phyloP scores from a whole-genome alignment of 2,797 vertebrate species.

The Rhinoraja longicauda region DNA sequence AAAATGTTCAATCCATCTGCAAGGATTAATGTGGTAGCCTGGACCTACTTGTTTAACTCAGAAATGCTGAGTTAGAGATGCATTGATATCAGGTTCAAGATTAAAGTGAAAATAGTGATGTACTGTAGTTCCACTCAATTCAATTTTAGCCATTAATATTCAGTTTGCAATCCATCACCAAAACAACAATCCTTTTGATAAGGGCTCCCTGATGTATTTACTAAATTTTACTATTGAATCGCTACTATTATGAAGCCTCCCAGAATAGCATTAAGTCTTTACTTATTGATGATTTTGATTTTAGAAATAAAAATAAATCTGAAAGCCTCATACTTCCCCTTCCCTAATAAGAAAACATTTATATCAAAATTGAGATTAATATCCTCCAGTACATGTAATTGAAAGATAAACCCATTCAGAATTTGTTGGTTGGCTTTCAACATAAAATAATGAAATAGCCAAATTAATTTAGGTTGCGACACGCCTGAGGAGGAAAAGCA shows the following conservation, averaged over 20 bases:
- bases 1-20: no score
- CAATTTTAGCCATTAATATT: not conserved
- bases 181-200: not conserved
- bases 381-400: not conserved
- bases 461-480: not conserved
- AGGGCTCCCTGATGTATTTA: not conserved
- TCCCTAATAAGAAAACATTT: not conserved
- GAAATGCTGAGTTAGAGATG: no score
- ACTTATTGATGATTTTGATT: not conserved
- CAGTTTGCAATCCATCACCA: not conserved
- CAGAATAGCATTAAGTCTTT: not conserved
- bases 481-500: no score
- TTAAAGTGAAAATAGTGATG: no score
- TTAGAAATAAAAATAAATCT: not conserved
- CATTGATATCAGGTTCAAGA: no score
- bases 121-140: no score
- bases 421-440: not conserved
- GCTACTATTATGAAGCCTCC: not conserved
- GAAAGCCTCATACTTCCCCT: not conserved
- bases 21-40: no score
- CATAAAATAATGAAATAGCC: not conserved
- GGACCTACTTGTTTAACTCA: no score
- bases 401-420: not conserved
- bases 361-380: not conserved
- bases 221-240: not conserved